Conservation (phyloP, 2,797 vertebrate genomes). For the Morus bassanus region DNA sequence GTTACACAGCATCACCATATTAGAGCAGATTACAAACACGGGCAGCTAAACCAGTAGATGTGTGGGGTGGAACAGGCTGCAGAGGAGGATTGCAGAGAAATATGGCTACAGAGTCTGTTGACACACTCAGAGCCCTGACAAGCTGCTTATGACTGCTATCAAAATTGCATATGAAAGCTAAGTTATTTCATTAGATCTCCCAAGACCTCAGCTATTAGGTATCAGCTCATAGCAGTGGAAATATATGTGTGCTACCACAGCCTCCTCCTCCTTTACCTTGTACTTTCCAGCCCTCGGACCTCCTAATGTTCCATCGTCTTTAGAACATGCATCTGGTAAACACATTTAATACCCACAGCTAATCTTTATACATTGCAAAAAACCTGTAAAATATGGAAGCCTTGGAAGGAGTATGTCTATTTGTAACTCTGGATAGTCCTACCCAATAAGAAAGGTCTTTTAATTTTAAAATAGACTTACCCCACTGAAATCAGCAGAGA, state of each 20-base stretch:
- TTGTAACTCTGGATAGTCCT: background rate
- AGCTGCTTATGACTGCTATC: background rate
- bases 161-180: background rate
- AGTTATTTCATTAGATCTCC: background rate
- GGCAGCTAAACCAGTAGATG: background rate
- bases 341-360: background rate
- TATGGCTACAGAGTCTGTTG: background rate
- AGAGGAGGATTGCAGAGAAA: background rate
- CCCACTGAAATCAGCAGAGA: background rate
- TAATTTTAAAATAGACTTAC: background rate
- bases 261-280: background rate
- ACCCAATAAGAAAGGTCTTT: background rate
- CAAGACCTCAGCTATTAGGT: background rate
- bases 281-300: background rate
- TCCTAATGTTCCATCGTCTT: background rate
- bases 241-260: background rate
- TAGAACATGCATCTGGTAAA: background rate
- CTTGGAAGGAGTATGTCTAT: background rate
- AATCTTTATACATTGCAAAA: background rate
- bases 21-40: background rate
- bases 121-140: background rate
- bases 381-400: background rate
- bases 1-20: background rate
- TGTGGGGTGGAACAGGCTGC: background rate
- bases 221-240: background rate